Evolutionary conservation across 2,888 invertebrate species (phyloP), one percentile per base, ranked within the genome.

Genomic region (Aethes cnicana): DNA sequence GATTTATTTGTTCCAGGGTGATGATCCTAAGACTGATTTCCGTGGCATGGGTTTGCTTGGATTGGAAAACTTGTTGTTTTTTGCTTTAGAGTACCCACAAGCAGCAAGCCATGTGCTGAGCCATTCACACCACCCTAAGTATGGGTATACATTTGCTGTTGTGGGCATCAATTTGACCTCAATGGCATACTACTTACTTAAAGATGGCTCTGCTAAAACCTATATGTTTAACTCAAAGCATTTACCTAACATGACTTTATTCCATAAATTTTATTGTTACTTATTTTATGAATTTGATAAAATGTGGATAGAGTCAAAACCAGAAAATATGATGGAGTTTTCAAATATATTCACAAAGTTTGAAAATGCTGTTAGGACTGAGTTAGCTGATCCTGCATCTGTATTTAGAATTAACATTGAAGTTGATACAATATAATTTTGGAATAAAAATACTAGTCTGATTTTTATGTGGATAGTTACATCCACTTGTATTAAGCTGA

Each of bases 21-120:
- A 97, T 69, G 98, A 99, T 90, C 99, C 99, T 0, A 96, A 96
- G 81, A 99, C 99, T 0, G 99, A 99, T 86, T 99, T 99, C 74
- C 93, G 99, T 43, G 99, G 99, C 55, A 99, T 99, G 98, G 99
- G 99, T 16, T 81, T 98, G 54, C 90, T 99, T 28, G 98, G 98
- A 5, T 85, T 99, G 36, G 96, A 98, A 66, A 98, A 98, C 84
- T 90, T 99, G 0, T 74, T 98, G 66, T 98, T 92, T 72, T 97
- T 98, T 84, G 95, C 96, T 17, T 91, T 91, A 23, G 95, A 95
- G 71, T 96, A 97, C 78, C 93, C 93, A 12, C 92, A 92, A 64
- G 93, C 94, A 9, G 95, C 97, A 1, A 92, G 92, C 43, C 95
- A 96, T 74, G 95, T 97, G 3, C 84, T 98, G 8, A 93, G 95